Conservation (phyloP, 2,797 vertebrate genomes). For the Tragelaphus oryx region DNA sequence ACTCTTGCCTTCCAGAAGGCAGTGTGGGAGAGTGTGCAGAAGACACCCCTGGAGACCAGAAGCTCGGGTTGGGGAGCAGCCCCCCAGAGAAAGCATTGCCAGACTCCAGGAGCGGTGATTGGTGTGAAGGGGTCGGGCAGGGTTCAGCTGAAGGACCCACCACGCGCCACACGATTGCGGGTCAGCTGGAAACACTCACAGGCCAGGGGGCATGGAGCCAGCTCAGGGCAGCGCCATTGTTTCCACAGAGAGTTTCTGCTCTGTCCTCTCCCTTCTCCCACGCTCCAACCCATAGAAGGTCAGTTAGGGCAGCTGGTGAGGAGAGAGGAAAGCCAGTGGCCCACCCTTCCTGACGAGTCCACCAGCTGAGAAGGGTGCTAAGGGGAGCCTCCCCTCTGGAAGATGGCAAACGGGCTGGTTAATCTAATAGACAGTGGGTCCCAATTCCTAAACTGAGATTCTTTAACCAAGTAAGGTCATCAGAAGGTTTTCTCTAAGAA, state of each 20-base stretch:
- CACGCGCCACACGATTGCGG: neutral
- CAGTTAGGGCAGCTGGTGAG: no score
- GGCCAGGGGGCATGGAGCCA: neutral
- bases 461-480: neutral
- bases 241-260: neutral
- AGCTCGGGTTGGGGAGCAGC: accelerated
- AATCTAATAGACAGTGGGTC: accelerated
- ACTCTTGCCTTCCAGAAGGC: neutral
- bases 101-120: accelerated
- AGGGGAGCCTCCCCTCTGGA: neutral
- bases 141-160: neutral
- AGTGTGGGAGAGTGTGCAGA: neutral
- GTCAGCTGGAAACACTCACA: accelerated
- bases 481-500: neutral
- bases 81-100: neutral
- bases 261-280: neutral
- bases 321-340: neutral
- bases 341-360: neutral
- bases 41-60: neutral
- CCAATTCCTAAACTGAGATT: neutral
- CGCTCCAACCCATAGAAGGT: neutral
- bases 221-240: accelerated
- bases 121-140: neutral
- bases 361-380: accelerated
- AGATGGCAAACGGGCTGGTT: accelerated